A percentile compares a stretch with the other conserved stretches of the same genome.
Conservation (phyloP, 2,113 vertebrate genomes). For the Oryzias curvinotus region DNA sequence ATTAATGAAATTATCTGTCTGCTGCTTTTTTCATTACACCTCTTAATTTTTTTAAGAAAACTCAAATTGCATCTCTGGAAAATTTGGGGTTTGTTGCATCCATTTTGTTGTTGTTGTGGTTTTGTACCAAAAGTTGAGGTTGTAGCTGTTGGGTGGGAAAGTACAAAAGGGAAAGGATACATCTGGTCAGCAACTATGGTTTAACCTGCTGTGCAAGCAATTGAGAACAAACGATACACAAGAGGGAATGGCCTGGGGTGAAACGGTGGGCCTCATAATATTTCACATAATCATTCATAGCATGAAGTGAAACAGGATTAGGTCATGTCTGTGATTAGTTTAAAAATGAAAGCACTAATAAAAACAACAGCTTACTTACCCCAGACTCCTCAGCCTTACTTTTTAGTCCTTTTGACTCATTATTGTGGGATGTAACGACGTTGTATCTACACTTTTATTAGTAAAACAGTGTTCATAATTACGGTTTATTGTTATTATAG, state of each 20-base stretch:
- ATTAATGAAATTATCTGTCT: too few species aligned
- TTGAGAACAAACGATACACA: conserved; percentile 31
- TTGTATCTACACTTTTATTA: too few species aligned
- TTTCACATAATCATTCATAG: conserved; percentile 15
- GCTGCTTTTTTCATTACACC: neutral
- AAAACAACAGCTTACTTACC: too few species aligned
- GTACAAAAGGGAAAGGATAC: conserved; percentile 25
- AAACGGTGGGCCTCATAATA: conserved; percentile 3
- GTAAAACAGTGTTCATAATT: too few species aligned
- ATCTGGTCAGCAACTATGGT: conserved; percentile 33
- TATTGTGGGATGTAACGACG: too few species aligned
- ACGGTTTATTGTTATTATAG: too few species aligned
- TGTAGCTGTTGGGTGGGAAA: conserved; percentile 20
- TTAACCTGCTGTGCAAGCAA: conserved; percentile 26
- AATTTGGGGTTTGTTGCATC: neutral
- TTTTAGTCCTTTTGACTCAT: too few species aligned
- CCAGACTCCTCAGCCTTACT: too few species aligned
- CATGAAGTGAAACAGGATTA: conserved; percentile 5
- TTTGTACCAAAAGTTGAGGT: neutral
- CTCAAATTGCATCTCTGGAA: neutral
- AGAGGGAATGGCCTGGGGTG: conserved; percentile 7
- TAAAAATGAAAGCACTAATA: neutral
- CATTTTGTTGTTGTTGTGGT: neutral
- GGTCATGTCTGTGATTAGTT: conserved; percentile 2
- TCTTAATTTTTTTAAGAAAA: neutral